A percentile compares a stretch with the other conserved stretches of the same genome.
Conservation (phyloP, 2,888 invertebrate genomes). For the Chromoteleia sp. region DNA sequence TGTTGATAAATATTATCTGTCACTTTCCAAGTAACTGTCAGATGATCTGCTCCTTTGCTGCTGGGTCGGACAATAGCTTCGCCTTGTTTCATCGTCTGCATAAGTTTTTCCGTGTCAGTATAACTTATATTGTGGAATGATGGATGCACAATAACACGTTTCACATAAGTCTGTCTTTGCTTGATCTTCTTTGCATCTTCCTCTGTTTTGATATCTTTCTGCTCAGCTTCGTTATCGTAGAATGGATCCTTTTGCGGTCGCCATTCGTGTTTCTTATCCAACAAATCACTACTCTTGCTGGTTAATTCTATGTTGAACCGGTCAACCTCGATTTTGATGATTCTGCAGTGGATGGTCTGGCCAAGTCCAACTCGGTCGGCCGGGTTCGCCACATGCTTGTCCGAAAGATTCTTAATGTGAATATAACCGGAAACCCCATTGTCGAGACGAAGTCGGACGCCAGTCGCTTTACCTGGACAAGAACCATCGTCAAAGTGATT, state of each 20-base stretch:
- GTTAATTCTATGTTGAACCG: conserved; percentile 97
- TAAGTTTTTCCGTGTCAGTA: conserved; percentile 95
- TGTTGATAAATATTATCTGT: conserved; percentile 97
- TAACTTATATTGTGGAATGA: conserved; percentile 98
- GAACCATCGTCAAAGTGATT: conserved; percentile 98
- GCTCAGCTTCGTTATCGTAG: conserved; percentile 95
- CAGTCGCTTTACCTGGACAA: conserved; percentile 98
- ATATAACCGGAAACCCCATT: conserved; percentile 97
- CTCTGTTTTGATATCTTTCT: conserved; percentile 91
- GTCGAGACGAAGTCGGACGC: conserved; percentile 94
- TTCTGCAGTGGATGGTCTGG: conserved; percentile 93
- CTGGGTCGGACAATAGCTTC: conserved; percentile 98
- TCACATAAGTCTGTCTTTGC: conserved; percentile 94
- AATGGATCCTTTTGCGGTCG: conserved; percentile 94
- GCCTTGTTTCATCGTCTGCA: conserved; percentile 97
- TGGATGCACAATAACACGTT: conserved; percentile 98
- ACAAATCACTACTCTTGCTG: conserved; percentile 95
- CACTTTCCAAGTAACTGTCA: conserved; percentile 99
- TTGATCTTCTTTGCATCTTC: conserved; percentile 93
- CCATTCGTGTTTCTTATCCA: conserved; percentile 96
- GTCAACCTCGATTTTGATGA: conserved; percentile 98
- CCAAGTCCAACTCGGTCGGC: conserved; percentile 95
- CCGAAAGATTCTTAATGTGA: conserved; percentile 96
- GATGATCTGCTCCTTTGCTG: conserved; percentile 97
- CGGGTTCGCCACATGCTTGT: conserved; percentile 96